phyloP scores from a whole-genome alignment of 1,140 invertebrate species.

The Muscidifurax raptorellus region DNA sequence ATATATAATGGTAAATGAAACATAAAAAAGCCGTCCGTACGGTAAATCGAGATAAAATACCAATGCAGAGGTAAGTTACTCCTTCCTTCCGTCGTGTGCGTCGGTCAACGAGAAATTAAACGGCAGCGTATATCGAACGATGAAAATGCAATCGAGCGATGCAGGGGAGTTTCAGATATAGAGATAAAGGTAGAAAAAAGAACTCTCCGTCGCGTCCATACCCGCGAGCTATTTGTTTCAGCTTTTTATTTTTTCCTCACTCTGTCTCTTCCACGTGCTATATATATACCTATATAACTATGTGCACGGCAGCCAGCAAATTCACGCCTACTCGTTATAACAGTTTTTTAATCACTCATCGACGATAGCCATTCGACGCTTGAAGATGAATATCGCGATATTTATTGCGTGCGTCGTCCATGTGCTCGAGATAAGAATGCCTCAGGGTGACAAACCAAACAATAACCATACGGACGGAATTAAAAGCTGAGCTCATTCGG shows the following conservation, averaged over 20 bases:
- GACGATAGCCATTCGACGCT: background rate
- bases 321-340: slow-evolving; percentile 20
- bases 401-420: slow-evolving; percentile 13
- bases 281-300: background rate
- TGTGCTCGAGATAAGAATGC: background rate
- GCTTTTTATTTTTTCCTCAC: background rate
- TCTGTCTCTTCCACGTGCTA: background rate
- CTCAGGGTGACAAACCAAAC: background rate
- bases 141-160: slow-evolving; percentile 4
- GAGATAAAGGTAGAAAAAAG: background rate
- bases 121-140: background rate
- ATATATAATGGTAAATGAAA: background rate
- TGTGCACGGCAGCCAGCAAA: background rate
- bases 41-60: slow-evolving; percentile 3
- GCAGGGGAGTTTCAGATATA: background rate
- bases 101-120: slow-evolving; percentile 26
- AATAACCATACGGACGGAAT: too few relatives aligned
- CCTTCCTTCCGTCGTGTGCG: background rate
- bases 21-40: background rate
- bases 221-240: background rate
- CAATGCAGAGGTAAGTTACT: background rate
- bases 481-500: background rate
- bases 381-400: slow-evolving; percentile 1
- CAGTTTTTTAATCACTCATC: slow-evolving; percentile 19
- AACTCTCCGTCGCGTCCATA: background rate